Percentiles rank a stretch among this genome's conserved stretches.
These are phyloP conservation scores for Apamea monoglypha DNA, from an alignment of 2,888 invertebrate species.

Conservation along the genomic window DNA sequence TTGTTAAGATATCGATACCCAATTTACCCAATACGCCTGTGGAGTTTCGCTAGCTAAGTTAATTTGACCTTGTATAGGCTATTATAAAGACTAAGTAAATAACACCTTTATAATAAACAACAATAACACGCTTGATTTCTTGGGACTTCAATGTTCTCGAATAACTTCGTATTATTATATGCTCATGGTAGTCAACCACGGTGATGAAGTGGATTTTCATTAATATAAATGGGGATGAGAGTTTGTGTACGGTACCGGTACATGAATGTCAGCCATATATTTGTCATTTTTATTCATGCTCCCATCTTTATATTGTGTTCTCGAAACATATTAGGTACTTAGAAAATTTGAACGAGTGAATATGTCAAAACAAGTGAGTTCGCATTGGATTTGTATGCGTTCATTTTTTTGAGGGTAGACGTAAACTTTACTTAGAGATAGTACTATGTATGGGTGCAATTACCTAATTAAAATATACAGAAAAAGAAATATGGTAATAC, in stretches of 20 bases:
- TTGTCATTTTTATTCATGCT: too few species aligned
- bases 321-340: background rate
- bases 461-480: background rate
- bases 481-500: background rate
- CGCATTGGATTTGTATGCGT: background rate
- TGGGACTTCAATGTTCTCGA: background rate
- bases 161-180: slow-evolving; percentile 13
- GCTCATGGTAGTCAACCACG: background rate
- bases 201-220: background rate
- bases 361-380: background rate
- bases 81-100: too few species aligned
- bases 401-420: background rate
- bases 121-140: background rate
- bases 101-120: background rate
- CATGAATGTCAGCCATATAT: background rate
- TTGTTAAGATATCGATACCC: too few species aligned
- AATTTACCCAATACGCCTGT: background rate
- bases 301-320: background rate
- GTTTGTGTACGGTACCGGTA: background rate
- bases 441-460: background rate
- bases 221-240: background rate
- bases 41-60: background rate
- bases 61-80: background rate
- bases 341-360: background rate
- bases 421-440: too few species aligned